Base-by-base conservation (phyloP, 2,888 invertebrate species). In the Cephalotes varians region DNA sequence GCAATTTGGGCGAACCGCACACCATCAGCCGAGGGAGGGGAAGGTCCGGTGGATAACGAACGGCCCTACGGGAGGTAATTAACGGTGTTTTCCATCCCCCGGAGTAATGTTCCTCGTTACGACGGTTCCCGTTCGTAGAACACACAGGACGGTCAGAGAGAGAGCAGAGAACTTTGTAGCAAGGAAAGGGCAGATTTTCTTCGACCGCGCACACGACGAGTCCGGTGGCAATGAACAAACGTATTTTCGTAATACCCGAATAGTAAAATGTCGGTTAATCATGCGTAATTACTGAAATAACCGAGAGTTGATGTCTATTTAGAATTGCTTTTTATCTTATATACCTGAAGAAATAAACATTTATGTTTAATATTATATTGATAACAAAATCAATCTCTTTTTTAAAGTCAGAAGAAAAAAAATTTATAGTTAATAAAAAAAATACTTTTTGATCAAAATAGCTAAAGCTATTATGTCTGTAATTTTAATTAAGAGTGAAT, bases 91-190 rank as follows among this genome's bases (percentile, higher is more conserved):
- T 92, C 92, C 92, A 90, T 88, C 90, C 87, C 88, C 88, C 83
- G 90, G 93, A 94, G 93, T 94, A 94, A 94, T 94, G 93, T 91
- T 90, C 83, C 93, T 94, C 94, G 94, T 94, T 94, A 94, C 90
- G 91, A 91, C 87, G 93, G 91, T 88, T 90, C 87, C 86, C 81
- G 85, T 85, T 88, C 89, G 87, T 89, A 91, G 90, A 90, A 82
- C 85, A 88, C 76, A 31, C 79, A 69, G 74, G 84, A 58, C n/a
- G 72, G 64, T 15, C 49, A 47, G 51, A 12, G 79, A 28, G 25
- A 65, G 83, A 65, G 83, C 28, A 56, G 71, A 81, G 81, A 81
- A 62, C 65, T 82, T 72, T 83, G 60, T 69, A 84, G 81, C 81
- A 69, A 81, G 85, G 77, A 67, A 49, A 44, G 64, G 64, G 62